Percentiles rank a stretch among this genome's conserved stretches.
phyloP scores from a whole-genome alignment of 2,113 vertebrate species.

The Perognathus longimembris region DNA sequence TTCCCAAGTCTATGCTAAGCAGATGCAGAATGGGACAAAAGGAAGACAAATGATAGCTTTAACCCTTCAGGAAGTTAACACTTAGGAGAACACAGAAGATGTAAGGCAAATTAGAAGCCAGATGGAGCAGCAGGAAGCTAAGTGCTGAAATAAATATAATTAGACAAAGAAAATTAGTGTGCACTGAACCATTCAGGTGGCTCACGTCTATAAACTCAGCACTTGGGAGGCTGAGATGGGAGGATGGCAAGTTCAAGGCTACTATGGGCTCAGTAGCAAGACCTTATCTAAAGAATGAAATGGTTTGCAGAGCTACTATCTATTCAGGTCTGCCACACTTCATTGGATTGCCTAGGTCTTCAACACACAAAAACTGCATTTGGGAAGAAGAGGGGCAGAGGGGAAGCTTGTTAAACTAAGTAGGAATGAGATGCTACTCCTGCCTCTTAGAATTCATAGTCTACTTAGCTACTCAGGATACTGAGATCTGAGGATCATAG shows the following conservation, averaged over 20 bases:
- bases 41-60: background rate
- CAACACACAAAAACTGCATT: background rate
- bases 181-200: background rate
- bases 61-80: background rate
- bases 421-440: background rate
- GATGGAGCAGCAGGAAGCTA: background rate
- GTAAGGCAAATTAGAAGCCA: background rate
- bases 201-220: too few species aligned
- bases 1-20: background rate
- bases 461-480: too few species aligned
- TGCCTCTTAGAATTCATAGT: background rate
- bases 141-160: slow-evolving; percentile 13
- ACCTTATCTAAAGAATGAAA: background rate
- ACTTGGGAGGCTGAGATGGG: too few species aligned
- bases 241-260: too few species aligned
- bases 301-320: background rate
- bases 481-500: too few species aligned
- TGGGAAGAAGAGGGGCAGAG: background rate
- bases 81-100: background rate
- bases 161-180: background rate
- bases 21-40: background rate
- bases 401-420: background rate
- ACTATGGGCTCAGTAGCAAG: too few species aligned
- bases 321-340: background rate
- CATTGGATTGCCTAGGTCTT: background rate